Evolutionary conservation across 2,113 vertebrate genomes (phyloP).

Genomic region (Sialia sialis): DNA sequence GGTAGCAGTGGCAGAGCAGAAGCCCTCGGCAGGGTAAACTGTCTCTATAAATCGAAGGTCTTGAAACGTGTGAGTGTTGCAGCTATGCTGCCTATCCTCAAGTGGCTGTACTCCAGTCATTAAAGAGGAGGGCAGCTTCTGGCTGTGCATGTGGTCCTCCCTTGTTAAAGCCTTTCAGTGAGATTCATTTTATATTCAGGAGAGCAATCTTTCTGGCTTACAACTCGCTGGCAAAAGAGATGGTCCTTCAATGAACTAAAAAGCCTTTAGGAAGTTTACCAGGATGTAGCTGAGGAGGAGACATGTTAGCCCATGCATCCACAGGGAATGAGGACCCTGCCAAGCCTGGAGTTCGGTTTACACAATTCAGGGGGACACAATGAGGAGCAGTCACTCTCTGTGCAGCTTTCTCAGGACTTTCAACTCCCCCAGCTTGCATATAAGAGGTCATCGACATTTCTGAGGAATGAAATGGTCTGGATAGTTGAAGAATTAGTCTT

Average conservation of each 20-base stretch:
- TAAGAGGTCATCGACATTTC: fast-evolving
- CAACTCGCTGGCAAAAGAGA: neutral
- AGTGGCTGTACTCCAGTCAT: neutral
- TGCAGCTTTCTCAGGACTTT: neutral
- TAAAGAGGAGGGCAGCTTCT: neutral
- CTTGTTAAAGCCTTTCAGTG: neutral
- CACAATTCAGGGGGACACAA: neutral
- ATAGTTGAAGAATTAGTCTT: neutral
- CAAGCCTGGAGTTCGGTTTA: neutral
- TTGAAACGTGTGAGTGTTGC: neutral
- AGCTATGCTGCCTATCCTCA: neutral
- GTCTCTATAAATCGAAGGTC: neutral
- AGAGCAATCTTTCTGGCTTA: neutral
- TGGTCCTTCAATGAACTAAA: neutral
- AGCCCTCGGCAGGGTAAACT: neutral
- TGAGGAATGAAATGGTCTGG: neutral
- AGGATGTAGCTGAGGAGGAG: neutral
- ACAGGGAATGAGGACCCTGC: neutral
- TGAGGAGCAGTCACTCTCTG: neutral
- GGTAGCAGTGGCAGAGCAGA: neutral
- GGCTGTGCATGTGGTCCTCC: neutral
- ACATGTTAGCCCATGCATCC: neutral
- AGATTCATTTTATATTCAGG: neutral
- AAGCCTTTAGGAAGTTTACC: neutral
- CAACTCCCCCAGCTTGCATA: neutral